Percentiles rank a stretch among this genome's conserved stretches.
Conservation (phyloP, 2,888 invertebrate species). For the Norana najaformis region DNA sequence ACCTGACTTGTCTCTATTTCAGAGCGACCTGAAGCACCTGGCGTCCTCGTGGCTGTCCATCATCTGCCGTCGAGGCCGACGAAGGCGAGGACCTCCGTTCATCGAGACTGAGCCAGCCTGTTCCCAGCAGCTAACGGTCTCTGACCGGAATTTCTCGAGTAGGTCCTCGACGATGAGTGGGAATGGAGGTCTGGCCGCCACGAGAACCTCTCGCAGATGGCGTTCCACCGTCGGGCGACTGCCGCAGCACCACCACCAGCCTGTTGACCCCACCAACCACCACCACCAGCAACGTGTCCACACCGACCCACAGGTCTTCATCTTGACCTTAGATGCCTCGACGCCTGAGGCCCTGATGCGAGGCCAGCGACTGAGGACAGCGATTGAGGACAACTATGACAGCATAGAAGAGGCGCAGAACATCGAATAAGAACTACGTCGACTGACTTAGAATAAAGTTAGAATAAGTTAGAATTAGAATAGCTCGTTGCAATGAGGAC, state of each 20-base stretch:
- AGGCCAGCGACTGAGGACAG: background rate
- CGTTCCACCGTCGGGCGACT: background rate
- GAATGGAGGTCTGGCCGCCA: background rate
- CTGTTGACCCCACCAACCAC: background rate
- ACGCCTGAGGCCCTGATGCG: background rate
- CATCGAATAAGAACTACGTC: background rate
- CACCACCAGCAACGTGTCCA: background rate
- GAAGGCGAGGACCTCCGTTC: background rate
- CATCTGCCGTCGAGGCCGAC: background rate
- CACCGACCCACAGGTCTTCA: background rate
- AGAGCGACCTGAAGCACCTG: conserved; percentile 10
- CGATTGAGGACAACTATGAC: background rate
- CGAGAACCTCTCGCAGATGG: background rate
- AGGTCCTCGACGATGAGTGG: background rate
- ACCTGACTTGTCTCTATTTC: background rate
- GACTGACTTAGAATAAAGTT: too few species aligned
- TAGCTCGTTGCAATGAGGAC: too few species aligned
- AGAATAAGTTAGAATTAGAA: too few species aligned
- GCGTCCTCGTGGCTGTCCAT: background rate
- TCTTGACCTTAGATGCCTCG: background rate
- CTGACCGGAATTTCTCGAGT: background rate
- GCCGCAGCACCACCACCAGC: background rate
- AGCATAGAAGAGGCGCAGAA: background rate
- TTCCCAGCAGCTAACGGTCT: background rate
- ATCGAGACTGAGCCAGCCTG: background rate